These are phyloP conservation scores for Hydrolagus colliei DNA, from an alignment of 2,797 vertebrate genomes.

Conservation along the genomic window DNA sequence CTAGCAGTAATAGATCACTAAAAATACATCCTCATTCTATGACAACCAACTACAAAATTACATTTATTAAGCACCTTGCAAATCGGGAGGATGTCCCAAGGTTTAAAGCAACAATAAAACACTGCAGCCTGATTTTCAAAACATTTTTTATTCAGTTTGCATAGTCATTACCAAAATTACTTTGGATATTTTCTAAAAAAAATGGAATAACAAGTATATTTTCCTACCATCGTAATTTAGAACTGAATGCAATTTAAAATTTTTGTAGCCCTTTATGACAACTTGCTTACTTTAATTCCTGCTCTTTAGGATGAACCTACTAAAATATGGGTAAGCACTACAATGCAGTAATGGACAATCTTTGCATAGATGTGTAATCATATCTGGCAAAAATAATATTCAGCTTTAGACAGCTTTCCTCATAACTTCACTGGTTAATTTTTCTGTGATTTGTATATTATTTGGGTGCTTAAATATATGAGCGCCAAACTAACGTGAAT, in stretches of 20 bases:
- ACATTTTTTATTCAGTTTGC: no score
- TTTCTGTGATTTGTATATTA: not conserved
- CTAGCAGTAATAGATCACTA: no score
- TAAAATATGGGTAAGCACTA: not conserved
- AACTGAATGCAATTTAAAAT: not conserved
- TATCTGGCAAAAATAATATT: not conserved
- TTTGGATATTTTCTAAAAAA: no score
- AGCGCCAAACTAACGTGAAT: not conserved
- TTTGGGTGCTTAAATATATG: not conserved
- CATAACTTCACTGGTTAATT: not conserved
- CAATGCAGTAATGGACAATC: not conserved
- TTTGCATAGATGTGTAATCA: not conserved
- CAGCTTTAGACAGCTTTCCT: not conserved
- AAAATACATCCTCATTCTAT: no score
- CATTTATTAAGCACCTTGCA: no score
- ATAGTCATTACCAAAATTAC: no score
- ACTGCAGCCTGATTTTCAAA: no score
- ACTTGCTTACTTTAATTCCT: conserved; percentile 3
- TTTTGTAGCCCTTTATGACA: not conserved
- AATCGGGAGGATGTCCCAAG: no score
- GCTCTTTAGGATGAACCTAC: not conserved
- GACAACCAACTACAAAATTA: no score
- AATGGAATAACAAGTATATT: no score
- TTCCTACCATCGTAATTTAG: not conserved
- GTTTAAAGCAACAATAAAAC: no score